Percentiles rank a stretch among this genome's conserved stretches.
phyloP scores from a whole-genome alignment of 1,140 invertebrate species.

The Myzus persicae region DNA sequence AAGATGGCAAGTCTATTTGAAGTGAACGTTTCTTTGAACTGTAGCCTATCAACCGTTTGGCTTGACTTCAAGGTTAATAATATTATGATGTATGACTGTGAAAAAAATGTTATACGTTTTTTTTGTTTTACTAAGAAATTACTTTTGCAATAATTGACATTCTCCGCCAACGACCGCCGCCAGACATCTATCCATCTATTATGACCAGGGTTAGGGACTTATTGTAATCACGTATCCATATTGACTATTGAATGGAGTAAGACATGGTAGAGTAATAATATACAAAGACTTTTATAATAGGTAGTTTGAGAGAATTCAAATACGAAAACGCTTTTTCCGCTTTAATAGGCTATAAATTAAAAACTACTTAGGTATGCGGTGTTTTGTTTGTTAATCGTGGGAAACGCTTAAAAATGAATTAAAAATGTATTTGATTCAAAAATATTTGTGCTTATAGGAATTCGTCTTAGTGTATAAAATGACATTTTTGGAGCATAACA shows the following conservation, averaged over 20 bases:
- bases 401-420: background rate
- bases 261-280: background rate
- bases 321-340: background rate
- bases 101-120: background rate
- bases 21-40: background rate
- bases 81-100: background rate
- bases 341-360: background rate
- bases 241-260: background rate
- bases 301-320: background rate
- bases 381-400: background rate
- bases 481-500: background rate
- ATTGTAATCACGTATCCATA: background rate
- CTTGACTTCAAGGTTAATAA: constrained; percentile 12
- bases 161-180: background rate
- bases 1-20: background rate
- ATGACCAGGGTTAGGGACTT: background rate
- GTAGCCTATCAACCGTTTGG: background rate
- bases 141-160: background rate
- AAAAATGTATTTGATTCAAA: background rate
- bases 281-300: background rate
- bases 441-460: background rate
- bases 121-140: background rate
- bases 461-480: background rate
- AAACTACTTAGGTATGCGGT: background rate
- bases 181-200: background rate